Percentiles rank a stretch among this genome's conserved stretches.
Evolutionary conservation across 2,113 vertebrate genomes (phyloP).

Genomic region (Cygnus buccinator): DNA sequence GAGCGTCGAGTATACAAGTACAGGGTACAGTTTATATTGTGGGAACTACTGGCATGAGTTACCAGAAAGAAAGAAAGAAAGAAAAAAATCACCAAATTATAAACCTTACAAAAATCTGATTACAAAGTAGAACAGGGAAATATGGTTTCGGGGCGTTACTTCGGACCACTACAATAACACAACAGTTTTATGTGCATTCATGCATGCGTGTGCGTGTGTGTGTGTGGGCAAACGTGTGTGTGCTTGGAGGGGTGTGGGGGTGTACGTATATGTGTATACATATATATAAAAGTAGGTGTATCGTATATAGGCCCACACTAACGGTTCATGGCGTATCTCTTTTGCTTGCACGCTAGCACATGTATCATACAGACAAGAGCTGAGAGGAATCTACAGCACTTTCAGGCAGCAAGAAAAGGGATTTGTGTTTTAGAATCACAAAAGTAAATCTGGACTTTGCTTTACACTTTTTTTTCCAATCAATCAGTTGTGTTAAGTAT

Average conservation of each 20-base stretch:
- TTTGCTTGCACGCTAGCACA: background rate
- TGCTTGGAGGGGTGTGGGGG: background rate
- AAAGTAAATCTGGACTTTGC: background rate
- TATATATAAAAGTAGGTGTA: background rate
- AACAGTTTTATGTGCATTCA: background rate
- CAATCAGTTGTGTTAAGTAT: background rate
- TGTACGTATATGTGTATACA: background rate
- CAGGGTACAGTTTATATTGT: background rate
- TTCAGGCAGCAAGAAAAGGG: background rate
- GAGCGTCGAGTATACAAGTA: background rate
- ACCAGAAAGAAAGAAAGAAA: background rate
- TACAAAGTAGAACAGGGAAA: background rate
- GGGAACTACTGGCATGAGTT: background rate
- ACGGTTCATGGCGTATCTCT: background rate
- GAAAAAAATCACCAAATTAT: background rate
- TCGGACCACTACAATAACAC: background rate
- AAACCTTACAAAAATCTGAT: background rate
- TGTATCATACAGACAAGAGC: background rate
- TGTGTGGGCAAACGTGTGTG: background rate
- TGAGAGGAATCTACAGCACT: background rate
- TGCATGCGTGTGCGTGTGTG: rapidly evolving
- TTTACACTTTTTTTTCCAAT: background rate
- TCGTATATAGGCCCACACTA: background rate
- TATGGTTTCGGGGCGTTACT: background rate
- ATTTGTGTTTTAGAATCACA: background rate